Evolutionary conservation across 1,140 invertebrate genomes (phyloP), one percentile per base, ranked within the genome.

Genomic region (Patella vulgata): DNA sequence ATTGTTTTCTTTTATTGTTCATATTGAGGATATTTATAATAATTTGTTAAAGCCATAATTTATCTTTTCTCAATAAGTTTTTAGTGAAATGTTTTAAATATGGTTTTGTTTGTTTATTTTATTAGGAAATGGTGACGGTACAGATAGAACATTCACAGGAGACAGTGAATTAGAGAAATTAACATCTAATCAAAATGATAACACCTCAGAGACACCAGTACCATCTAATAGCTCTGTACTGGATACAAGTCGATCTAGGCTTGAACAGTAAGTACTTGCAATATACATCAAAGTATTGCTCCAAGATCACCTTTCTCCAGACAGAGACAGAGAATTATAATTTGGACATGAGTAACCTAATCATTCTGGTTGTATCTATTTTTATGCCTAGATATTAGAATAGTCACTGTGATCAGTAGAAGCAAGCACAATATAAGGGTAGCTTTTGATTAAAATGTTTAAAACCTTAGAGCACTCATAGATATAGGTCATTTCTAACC

Each of bases 111-210:
- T 54, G 25, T 27, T 31, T 21, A 4, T 39, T 12, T 12, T 19
- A 9, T 17, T 11, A 23, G 19, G 17, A 19, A 55, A 21, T n/a
- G 56, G 23, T 55, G 62, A 74, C 31, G 28, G 78, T 19, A 75
- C 78, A 31, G 77, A 79, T 56, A 78, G 3, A 80, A 81, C 43
- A 66, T 81, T 12, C 50, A 50, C 25, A 64, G 57, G 33, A 76
- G 79, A 28, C 75, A 82, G 68, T 51, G 55, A 53, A 58, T 50
- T 4, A 59, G 59, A n/a, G 63, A 58, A 21, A 19, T 40, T 3
- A 74, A 66, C 27, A 68, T 73, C 70, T 14, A 67, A 70, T 31
- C 48, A 66, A 33, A 70, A 14, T 19, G 30, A 44, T 39, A 8
- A 66, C 1, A 21, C 63, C 3, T 76, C 67, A 59, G 73, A 75